Base-by-base conservation (phyloP, 1,140 invertebrate genomes). In the Saccostrea echinata region DNA sequence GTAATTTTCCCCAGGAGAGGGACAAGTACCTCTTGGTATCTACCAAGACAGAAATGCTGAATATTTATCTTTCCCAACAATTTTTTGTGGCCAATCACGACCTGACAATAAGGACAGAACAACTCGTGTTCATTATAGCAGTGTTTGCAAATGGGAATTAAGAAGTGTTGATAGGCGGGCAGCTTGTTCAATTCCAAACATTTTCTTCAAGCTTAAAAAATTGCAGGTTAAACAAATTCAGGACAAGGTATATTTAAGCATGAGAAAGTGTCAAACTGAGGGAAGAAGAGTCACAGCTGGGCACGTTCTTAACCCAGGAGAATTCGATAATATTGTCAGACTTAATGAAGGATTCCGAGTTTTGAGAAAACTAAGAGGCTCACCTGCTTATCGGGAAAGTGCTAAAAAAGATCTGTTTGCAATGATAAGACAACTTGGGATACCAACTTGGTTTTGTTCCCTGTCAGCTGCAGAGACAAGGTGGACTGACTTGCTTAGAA, bases 331-430 rank as follows among this genome's bases (percentile, higher is more conserved):
- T 21, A 64, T 91, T 30, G 87, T 90, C 0, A 89, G 84, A 35
- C 80, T 90, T 53, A 82, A 91, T 91, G 91, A 91, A 89, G 91
- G 91, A 6, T 91, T 88, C 43, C 82, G 87, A 16, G 52, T 90
- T 13, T 89, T 92, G 4, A 90, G 88, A 86, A 84, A 57, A 82
- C 51, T 91, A 9, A 57, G 91, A 30, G 88, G 88, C 52, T 89
- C 86, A 33, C 91, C 91, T 21, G 88, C 90, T 43, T 91, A 91
- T 76, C 84, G 89, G n/a, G 85, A 87, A 55, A 51, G 85, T 81
- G 85, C 53, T 16, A 91, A 91, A 64, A 91, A 91, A 87, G 91
- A 91, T 85, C 51, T 90, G 27, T 91, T 90, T 91, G 91, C 90
- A 86, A 91, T 91, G 91, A 91, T 91, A 18, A 83, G 88, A 53